Conservation (phyloP, 1,140 invertebrate genomes). For the Dendroctonus ponderosae region DNA sequence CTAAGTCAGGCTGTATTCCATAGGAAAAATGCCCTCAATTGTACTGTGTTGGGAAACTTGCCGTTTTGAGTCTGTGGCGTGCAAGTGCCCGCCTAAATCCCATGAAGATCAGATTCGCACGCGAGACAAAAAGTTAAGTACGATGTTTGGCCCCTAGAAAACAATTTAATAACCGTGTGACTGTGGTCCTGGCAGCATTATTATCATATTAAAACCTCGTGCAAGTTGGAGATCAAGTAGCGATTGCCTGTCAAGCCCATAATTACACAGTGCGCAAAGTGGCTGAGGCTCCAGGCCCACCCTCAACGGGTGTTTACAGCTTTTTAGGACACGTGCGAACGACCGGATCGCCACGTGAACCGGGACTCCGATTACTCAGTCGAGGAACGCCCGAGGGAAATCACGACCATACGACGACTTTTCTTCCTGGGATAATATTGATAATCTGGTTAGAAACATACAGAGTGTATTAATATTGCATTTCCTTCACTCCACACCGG, state of each 20-base stretch:
- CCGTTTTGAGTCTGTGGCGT: too few relatives aligned
- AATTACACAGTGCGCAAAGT: constrained; percentile 27
- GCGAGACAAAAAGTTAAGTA: constrained; percentile 28
- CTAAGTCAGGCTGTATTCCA: too few relatives aligned
- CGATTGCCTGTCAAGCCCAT: constrained; percentile 23
- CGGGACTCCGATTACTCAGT: constrained; percentile 14
- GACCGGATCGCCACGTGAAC: constrained; percentile 12
- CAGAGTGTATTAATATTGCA: too few relatives aligned
- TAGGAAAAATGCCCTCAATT: too few relatives aligned
- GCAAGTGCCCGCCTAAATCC: neutral
- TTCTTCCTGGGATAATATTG: too few relatives aligned
- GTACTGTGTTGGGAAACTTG: too few relatives aligned
- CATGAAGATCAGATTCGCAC: constrained; percentile 21
- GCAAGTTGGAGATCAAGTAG: constrained; percentile 17
- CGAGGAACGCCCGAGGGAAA: constrained; percentile 17
- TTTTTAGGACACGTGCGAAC: constrained; percentile 23
- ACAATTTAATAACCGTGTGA: constrained; percentile 30
- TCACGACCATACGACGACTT: constrained; percentile 11
- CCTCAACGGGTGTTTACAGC: constrained; percentile 23
- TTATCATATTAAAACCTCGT: constrained; percentile 33
- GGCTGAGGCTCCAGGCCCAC: constrained; percentile 25
- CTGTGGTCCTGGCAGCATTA: constrained; percentile 3
- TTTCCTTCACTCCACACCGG: too few relatives aligned
- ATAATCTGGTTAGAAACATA: too few relatives aligned
- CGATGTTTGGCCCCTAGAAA: constrained; percentile 16